Base-by-base conservation (phyloP, 2,113 vertebrate species). In the Poeciliopsis occidentalis region DNA sequence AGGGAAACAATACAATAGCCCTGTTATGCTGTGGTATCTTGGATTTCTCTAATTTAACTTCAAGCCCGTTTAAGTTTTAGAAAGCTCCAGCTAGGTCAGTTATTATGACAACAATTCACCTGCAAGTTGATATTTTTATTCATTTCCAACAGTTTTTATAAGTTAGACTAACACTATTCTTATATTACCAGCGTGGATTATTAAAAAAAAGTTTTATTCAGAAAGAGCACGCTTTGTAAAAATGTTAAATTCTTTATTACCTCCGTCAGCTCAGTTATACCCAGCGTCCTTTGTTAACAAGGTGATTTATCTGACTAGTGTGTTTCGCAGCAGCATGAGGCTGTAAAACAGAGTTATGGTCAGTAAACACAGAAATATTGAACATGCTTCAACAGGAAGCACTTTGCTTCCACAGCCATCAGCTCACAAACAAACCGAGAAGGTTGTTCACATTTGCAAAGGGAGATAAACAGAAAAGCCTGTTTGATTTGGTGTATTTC, bases 1-100 rank as follows among this genome's bases (percentile, higher is more conserved):
- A 15, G 54, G 22, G 72, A 80, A 77, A 83, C 76, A 81, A 85
- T 68, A 85, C 88, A 87, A 88, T 79, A 77, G 71, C 37, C 37
- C 63, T 29, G 75, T 51, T 81, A 26, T 24, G 27, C 31, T 76
- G n/a, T 3, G 27, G n/a, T 6, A 31, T 64, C 24, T 47, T 4
- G 47, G 15, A 61, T 62, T 66, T 54, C 44, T 26, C 3, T 1
- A 32, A 60, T 72, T 71, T 64, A 1, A n/a, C 69, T 61, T 73
- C 62, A 44, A 15, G 12, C 62, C 12, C 8, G 60, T 63, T 34
- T 17, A n/a, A 19, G 24, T 29, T 54, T n/a, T 8, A 54, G 15
- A 2, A 11, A 24, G 22, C 4, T 57, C 22, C 22, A 54, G 15
- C 2, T 54, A 22, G 19, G 47, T 54, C 51, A 54, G 51, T 54